A percentile compares a stretch with the other conserved stretches of the same genome.
These are phyloP conservation scores for Tadarida brasiliensis DNA, from an alignment of 2,797 vertebrate species.

Conservation along the genomic window DNA sequence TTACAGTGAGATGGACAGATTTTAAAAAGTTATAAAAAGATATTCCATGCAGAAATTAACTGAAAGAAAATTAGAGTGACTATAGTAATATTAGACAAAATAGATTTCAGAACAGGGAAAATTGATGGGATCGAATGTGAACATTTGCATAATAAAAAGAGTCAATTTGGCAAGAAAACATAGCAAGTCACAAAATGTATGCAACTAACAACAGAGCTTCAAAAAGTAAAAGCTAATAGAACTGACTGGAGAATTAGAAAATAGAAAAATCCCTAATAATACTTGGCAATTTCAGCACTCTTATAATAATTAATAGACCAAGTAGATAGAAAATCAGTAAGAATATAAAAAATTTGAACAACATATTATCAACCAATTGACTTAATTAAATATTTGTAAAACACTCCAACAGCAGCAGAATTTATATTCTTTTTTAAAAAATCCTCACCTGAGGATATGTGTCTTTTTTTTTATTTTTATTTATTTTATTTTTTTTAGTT, in stretches of 20 bases:
- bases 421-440: too few species aligned
- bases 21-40: background rate
- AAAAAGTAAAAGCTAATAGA: background rate
- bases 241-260: background rate
- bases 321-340: background rate
- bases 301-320: too few species aligned
- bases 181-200: background rate
- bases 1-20: background rate
- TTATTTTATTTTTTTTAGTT: too few species aligned
- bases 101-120: too few species aligned
- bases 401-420: background rate
- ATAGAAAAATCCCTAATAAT: background rate
- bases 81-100: background rate
- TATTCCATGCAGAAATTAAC: background rate
- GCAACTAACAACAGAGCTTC: background rate
- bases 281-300: background rate
- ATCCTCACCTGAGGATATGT: too few species aligned
- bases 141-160: background rate
- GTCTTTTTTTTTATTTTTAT: too few species aligned
- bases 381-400: background rate
- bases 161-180: background rate
- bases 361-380: background rate
- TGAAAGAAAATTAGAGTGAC: background rate
- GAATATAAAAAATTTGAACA: background rate
- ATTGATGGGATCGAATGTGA: background rate